Evolutionary conservation across 2,113 vertebrate species (phyloP), one percentile per base, ranked within the genome.

Genomic region (Muscicapa adusta): DNA sequence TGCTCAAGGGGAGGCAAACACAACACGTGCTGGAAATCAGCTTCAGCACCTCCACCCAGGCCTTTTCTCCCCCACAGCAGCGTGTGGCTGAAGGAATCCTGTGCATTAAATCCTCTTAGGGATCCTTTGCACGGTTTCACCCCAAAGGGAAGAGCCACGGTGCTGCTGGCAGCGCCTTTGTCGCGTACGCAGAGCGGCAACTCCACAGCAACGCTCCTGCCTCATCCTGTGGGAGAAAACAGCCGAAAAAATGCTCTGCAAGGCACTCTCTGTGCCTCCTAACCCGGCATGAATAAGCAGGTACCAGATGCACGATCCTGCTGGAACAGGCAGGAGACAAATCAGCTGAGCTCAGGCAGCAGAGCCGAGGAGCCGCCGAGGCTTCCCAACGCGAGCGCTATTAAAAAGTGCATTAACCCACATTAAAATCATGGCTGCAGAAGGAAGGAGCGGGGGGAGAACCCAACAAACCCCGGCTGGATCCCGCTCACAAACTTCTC

Each of bases 201-300:
- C 63, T 24, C 58, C 81, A 3, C 0, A 28, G 15, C 48, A 81
- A 56, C 1, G 61, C 82, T 56, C 65, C 78, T 1, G 14, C 75
- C 42, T 74, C 85, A 48, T 38, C 73, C 73, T 29, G 36, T 0
- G 2, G 79, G 42, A 84, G 81, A 65, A 45, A 81, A 8, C 18
- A 43, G 90, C 48, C 14, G 13, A 65, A 43, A 60, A 82, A 87
- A 20, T 0, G 4, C 89, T 65, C 74, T 31, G 87, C 29, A 2
- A 92, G 76, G 62, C 66, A 47, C 80, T 50, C 65, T 24, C 71
- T 29, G 77, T 72, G 54, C 80, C 92, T 81, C 26, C 6, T n/a
- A 73, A 66, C 24, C 48, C 62, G 65, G 89, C 89, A 57, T 75
- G 93, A 96, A 92, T 67, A 91, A 94, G 88, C 85, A 72, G 93